Base-by-base conservation (phyloP, 2,888 invertebrate genomes). In the Callyntrura guangdongensis region DNA sequence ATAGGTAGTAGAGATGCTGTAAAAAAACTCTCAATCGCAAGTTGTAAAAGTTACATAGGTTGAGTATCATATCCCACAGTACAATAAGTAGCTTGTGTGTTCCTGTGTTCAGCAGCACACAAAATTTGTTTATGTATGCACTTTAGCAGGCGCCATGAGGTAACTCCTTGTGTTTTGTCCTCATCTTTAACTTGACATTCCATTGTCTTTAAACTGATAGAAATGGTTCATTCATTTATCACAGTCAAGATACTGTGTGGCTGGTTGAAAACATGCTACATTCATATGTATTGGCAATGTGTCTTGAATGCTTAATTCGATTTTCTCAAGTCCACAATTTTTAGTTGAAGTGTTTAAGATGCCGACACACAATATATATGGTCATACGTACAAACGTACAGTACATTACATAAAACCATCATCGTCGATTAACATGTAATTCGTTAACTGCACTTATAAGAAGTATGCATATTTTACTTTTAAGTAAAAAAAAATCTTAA, bases 1-100 rank as follows among this genome's bases (percentile, higher is more conserved):
- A 86, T 86, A 27, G 77, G 77, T 53, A 87, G 87, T 87, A 67
- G 59, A 81, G 69, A 64, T 49, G 74, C 74, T 74, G 49, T 74
- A 74, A 74, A 74, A 74, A 74, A 74, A 9, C 5, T 36, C 22
- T 74, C 49, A 49, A 12, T 74, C 49, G 17, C 74, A 0, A 17
- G 49, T 49, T 49, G 74, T 49, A 49, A 74, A 72, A 17, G 17
- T 47, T 27, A n/a, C 36, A 36, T 5, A 27, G 67, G 25, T 64
- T 64, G 64, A 22, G 9, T 22, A 14, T 53, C 22, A 14, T 17
- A 59, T 59, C 59, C 6, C n/a, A 14, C 59, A 59, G 5, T 36
- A 36, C 36, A 59, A 59, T 1, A n/a, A n/a, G 59, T 17, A 59
- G 59, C 17, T 59, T 59, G 14, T 59, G 53, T 53, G 53, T 53